Conservation (phyloP, 2,797 vertebrate species). For the Eulemur albifrons region DNA sequence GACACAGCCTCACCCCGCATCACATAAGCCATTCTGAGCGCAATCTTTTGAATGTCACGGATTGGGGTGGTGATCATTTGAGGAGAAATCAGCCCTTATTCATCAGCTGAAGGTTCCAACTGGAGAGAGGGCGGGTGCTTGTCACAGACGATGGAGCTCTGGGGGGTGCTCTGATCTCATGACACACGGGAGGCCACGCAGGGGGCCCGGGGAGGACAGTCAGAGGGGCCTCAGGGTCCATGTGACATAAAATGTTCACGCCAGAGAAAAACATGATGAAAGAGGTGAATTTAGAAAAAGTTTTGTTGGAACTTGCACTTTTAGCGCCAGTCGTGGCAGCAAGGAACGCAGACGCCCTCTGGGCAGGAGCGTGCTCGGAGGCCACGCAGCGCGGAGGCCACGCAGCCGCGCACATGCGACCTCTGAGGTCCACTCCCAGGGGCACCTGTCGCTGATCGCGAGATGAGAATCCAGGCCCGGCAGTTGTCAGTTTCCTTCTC, state of each 20-base stretch:
- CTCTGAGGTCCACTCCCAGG: background rate
- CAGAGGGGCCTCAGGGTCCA: background rate
- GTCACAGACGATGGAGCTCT: background rate
- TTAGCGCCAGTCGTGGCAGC: background rate
- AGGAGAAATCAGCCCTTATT: constrained; percentile 57
- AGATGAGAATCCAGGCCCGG: background rate
- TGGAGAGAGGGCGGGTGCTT: background rate
- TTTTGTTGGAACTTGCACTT: background rate
- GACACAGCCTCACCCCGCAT: background rate
- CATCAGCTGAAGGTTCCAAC: background rate
- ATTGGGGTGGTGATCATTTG: background rate
- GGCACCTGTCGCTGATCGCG: background rate
- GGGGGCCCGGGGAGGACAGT: background rate
- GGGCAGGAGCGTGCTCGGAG: background rate
- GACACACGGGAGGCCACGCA: background rate
- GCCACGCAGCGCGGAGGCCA: background rate
- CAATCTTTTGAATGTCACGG: background rate
- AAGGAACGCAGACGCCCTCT: fast-evolving
- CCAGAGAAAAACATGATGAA: background rate
- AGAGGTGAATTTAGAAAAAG: background rate
- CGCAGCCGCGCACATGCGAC: fast-evolving
- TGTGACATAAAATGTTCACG: background rate
- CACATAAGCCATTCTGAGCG: background rate
- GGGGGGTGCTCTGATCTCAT: background rate
- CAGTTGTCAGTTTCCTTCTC: background rate